Conservation (phyloP, 2,113 vertebrate genomes). For the Xenotilapia leptura region DNA sequence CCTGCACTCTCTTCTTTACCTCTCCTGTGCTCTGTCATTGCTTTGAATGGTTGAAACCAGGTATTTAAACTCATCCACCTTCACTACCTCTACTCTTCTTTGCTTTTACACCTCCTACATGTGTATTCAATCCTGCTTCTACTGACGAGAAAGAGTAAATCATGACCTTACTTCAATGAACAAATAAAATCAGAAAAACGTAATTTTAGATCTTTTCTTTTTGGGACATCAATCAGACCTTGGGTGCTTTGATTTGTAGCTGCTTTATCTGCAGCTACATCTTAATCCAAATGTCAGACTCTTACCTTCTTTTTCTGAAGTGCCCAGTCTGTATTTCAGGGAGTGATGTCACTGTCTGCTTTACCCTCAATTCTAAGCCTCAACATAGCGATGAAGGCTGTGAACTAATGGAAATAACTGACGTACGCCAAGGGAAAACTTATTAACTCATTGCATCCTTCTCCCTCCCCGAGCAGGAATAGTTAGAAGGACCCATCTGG, state of each 20-base stretch:
- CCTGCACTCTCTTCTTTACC: background rate
- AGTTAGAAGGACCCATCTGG: constrained; percentile 5
- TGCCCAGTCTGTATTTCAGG: background rate
- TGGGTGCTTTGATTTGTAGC: background rate
- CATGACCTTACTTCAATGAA: background rate
- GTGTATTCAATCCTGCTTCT: background rate
- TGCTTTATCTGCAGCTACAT: background rate
- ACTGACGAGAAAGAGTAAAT: background rate
- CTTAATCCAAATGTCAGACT: background rate
- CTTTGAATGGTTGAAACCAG: background rate
- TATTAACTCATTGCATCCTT: constrained; percentile 11
- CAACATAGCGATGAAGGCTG: background rate
- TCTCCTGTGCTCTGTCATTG: background rate
- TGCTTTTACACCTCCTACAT: background rate
- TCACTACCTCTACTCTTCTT: background rate
- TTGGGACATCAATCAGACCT: background rate
- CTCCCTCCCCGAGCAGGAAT: background rate
- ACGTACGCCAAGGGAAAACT: constrained; percentile 19
- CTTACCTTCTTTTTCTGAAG: background rate
- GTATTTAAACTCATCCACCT: background rate
- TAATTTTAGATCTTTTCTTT: background rate
- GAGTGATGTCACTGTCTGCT: constrained; percentile 28
- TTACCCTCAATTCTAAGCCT: background rate
- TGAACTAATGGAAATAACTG: constrained; percentile 35
- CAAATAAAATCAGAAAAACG: background rate